A percentile compares a stretch with the other conserved stretches of the same genome.
These are phyloP conservation scores for Phycodurus eques DNA, from an alignment of 2,113 vertebrate genomes.

Conservation along the genomic window DNA sequence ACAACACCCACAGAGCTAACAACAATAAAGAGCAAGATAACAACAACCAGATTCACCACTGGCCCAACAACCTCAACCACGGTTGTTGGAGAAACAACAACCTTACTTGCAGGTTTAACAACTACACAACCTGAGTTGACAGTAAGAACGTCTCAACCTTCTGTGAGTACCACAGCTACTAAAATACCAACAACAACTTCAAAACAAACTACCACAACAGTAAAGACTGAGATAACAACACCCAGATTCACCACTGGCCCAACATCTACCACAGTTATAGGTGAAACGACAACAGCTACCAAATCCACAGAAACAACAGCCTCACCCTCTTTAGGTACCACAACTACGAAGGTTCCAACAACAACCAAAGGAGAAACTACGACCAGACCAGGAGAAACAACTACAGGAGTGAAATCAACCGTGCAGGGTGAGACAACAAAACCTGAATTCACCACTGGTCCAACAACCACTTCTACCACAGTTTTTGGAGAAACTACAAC, in stretches of 20 bases:
- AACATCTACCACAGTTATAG: slow-evolving; percentile 1
- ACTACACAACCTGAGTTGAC: too few relatives aligned
- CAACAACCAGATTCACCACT: too few relatives aligned
- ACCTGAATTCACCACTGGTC: not conserved
- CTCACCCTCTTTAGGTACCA: not conserved
- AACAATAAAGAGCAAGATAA: not conserved
- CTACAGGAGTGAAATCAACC: not conserved
- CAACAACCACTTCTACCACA: slow-evolving; percentile 1
- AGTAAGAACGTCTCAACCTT: not conserved
- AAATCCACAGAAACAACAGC: slow-evolving; percentile 9
- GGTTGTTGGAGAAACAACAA: not conserved
- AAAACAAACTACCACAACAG: slow-evolving; percentile 8
- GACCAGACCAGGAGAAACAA: not conserved
- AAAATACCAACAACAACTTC: not conserved
- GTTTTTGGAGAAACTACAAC: not conserved
- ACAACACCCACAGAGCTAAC: not conserved
- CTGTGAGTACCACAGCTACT: not conserved
- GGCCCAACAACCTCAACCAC: not conserved
- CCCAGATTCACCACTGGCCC: not conserved
- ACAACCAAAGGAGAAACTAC: not conserved
- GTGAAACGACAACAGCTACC: not conserved
- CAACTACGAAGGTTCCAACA: too few relatives aligned
- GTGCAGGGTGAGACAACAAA: too few relatives aligned
- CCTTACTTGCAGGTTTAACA: not conserved
- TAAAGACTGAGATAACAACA: not conserved